Percentiles rank a stretch among this genome's conserved stretches.
phyloP scores from a whole-genome alignment of 2,888 invertebrate genomes.

The Uropetala carovei region DNA sequence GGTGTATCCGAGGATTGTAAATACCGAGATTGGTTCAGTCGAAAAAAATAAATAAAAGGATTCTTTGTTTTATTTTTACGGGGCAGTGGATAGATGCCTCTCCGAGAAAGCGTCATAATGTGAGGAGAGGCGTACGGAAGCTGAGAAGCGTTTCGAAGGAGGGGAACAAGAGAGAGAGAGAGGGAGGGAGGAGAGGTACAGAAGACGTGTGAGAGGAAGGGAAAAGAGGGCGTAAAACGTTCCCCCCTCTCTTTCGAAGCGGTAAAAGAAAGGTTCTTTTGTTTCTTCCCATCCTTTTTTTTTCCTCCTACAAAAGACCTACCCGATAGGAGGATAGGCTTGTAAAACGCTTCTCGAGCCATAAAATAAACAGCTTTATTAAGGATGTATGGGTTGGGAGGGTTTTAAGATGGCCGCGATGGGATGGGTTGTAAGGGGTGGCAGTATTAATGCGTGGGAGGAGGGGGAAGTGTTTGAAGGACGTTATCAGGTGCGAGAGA shows the following conservation, averaged over 20 bases:
- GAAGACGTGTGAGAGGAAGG: not conserved
- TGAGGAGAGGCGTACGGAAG: too few species aligned
- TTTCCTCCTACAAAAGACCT: not conserved
- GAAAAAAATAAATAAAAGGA: not conserved
- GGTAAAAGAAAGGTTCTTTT: not conserved
- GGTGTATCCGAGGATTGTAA: not conserved
- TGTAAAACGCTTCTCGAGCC: not conserved
- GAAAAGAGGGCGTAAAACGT: not conserved
- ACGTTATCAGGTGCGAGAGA: not conserved
- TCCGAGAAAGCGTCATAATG: not conserved
- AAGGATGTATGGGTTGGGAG: not conserved
- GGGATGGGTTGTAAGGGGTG: not conserved
- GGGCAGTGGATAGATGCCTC: not conserved
- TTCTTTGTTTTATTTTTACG: not conserved
- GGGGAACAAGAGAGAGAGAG: not conserved
- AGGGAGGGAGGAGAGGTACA: not conserved
- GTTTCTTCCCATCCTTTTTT: not conserved
- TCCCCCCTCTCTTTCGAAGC: not conserved
- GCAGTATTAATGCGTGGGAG: not conserved
- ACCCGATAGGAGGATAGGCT: not conserved
- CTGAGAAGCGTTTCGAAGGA: too few species aligned
- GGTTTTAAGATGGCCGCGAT: not conserved
- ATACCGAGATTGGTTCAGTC: not conserved
- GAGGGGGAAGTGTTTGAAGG: not conserved
- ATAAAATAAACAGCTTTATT: slow-evolving; percentile 20